Evolutionary conservation across 2,113 vertebrate species (phyloP).

Genomic region (Amblyornis subalaris): DNA sequence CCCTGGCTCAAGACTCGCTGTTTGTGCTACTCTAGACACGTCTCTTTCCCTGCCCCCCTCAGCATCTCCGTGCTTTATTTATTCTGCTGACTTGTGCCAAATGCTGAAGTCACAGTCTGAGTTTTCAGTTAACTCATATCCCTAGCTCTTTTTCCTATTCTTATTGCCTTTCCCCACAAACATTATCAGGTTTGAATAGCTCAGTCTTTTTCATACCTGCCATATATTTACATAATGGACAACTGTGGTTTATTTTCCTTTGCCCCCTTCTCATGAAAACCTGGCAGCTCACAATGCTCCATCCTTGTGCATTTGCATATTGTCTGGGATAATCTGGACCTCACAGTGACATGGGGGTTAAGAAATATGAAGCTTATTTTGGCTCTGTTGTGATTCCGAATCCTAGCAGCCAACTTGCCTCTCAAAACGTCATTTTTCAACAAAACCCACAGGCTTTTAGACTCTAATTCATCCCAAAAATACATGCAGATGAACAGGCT

Average conservation of each 20-base stretch:
- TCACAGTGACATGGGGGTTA: background rate
- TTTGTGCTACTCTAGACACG: background rate
- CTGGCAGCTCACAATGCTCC: background rate
- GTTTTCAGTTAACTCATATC: background rate
- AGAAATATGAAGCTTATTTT: slow-evolving; percentile 46
- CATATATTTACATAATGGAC: background rate
- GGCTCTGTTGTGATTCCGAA: background rate
- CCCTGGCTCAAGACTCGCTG: background rate
- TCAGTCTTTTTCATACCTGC: background rate
- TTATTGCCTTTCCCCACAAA: background rate
- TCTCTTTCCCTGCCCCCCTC: background rate
- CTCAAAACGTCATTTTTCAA: slow-evolving; percentile 43
- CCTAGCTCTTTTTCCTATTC: background rate
- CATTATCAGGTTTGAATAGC: background rate
- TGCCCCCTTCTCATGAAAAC: background rate
- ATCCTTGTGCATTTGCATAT: background rate
- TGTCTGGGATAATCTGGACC: background rate
- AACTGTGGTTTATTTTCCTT: background rate
- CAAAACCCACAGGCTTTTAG: slow-evolving; percentile 2
- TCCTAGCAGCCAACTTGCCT: slow-evolving; percentile 31
- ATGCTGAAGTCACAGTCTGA: slow-evolving; percentile 28
- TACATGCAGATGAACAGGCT: slow-evolving; percentile 26
- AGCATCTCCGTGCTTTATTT: background rate
- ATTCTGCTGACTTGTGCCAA: slow-evolving; percentile 25
- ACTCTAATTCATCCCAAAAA: slow-evolving; percentile 39